Evolutionary conservation across 2,797 vertebrate genomes (phyloP).

Genomic region (Oreochromis mossambicus): DNA sequence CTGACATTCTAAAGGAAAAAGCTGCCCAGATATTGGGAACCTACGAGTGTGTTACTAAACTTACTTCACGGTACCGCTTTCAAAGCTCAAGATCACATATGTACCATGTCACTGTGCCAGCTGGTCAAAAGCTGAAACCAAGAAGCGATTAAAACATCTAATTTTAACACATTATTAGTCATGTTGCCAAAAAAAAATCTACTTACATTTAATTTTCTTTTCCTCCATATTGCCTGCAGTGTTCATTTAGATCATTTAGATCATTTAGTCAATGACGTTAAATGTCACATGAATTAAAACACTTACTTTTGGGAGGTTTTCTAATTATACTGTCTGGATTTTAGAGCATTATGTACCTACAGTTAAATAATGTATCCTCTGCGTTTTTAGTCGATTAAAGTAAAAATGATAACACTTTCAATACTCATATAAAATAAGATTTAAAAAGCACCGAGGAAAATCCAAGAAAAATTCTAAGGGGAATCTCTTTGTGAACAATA

Average conservation of each 20-base stretch:
- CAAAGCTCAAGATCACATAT: neutral
- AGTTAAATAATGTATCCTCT: neutral
- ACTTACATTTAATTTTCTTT: neutral
- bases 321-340: neutral
- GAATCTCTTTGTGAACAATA: neutral
- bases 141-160: neutral
- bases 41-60: neutral
- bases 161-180: constrained; percentile 6
- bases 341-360: neutral
- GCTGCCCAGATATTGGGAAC: constrained; percentile 3
- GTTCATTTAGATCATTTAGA: neutral
- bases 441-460: neutral
- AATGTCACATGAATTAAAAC: neutral
- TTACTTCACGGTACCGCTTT: neutral
- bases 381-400: neutral
- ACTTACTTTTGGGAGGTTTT: neutral
- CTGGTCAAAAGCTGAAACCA: neutral
- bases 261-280: neutral
- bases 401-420: neutral
- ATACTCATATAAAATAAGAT: neutral
- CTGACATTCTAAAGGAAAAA: constrained; percentile 7
- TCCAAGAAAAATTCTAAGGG: neutral
- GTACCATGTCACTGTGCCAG: neutral
- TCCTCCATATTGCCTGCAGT: neutral
- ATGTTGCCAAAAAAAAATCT: neutral